Conservation (phyloP, 2,797 vertebrate genomes). For the Cygnus olor region DNA sequence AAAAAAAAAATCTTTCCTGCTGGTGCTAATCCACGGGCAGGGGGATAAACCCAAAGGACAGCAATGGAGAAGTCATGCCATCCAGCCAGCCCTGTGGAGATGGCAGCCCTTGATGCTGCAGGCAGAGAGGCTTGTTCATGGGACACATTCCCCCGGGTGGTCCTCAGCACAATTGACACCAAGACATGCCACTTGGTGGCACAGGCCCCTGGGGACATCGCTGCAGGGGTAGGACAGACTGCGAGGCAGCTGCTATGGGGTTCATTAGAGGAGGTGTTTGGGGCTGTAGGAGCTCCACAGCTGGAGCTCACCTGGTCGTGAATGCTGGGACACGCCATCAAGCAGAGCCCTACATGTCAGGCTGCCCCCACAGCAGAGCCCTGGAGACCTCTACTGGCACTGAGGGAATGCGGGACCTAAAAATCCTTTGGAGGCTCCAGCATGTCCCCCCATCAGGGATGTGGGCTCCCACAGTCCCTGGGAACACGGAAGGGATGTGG, state of each 20-base stretch:
- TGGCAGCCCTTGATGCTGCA: accelerated
- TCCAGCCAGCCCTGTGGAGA: not conserved
- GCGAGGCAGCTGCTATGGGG: accelerated
- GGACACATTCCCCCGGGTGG: accelerated
- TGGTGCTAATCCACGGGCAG: not conserved
- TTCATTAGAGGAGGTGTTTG: not conserved
- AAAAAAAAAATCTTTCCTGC: not conserved
- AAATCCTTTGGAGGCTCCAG: not conserved
- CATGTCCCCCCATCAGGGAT: not conserved
- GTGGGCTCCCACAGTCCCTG: accelerated
- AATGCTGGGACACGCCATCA: not conserved
- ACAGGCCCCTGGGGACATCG: not conserved
- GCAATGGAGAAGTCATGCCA: accelerated
- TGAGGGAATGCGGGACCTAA: not conserved
- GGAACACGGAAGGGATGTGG: not conserved
- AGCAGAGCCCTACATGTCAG: not conserved
- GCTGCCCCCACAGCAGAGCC: not conserved
- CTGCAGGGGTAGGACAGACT: not conserved
- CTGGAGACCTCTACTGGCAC: not conserved
- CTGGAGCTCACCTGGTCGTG: not conserved
- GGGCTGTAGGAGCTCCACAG: not conserved
- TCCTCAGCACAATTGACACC: not conserved
- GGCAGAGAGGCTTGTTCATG: accelerated
- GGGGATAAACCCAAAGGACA: not conserved
- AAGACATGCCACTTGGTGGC: not conserved